phyloP scores from a whole-genome alignment of 2,113 vertebrate genomes.

The Notarius lentiginosus region DNA sequence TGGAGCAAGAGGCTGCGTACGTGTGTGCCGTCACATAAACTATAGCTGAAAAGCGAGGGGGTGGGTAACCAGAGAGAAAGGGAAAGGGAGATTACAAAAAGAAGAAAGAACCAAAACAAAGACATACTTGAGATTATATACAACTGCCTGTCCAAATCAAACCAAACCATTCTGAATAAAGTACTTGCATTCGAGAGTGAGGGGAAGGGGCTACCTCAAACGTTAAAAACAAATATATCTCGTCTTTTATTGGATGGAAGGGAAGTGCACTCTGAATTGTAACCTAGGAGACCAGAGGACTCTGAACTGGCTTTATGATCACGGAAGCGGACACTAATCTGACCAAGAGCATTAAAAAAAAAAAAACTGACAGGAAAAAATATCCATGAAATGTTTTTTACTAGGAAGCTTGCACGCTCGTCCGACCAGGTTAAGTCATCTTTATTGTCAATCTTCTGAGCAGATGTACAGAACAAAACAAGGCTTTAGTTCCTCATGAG shows the following conservation, averaged over 20 bases:
- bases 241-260: constrained; percentile 14
- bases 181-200: constrained; percentile 29
- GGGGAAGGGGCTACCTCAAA: constrained; percentile 32
- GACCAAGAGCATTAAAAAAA: background rate
- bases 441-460: background rate
- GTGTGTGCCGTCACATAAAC: constrained; percentile 68
- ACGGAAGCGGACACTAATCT: background rate
- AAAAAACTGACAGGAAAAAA: background rate
- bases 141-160: constrained; percentile 26
- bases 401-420: background rate
- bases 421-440: background rate
- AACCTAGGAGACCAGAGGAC: constrained; percentile 47
- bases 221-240: background rate
- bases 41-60: constrained; percentile 17
- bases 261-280: constrained; percentile 38
- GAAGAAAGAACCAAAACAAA: constrained; percentile 24
- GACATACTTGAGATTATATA: constrained; percentile 18
- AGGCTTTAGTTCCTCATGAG: background rate
- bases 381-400: background rate
- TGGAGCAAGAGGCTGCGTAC: constrained; percentile 65
- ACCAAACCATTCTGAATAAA: constrained; percentile 36
- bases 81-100: constrained; percentile 18
- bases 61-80: constrained; percentile 21
- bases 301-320: constrained; percentile 36
- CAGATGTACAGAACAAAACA: background rate